Base-by-base conservation (phyloP, 1,140 invertebrate species). In the Apis cerana region DNA sequence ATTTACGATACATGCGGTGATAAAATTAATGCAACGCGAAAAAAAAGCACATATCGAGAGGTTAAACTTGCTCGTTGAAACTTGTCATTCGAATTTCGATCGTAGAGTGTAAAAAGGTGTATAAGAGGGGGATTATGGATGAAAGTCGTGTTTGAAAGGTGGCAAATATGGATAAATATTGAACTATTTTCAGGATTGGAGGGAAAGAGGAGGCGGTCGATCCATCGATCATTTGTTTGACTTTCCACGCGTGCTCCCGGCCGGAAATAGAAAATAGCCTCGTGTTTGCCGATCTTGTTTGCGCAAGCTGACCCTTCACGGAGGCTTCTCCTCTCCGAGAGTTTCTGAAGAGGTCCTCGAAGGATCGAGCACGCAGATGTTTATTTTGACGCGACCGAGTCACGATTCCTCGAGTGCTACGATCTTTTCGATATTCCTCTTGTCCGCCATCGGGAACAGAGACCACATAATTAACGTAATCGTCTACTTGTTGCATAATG, bases 281-380 rank as follows among this genome's bases (percentile, higher is more conserved):
- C 62, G 78, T 79, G 76, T 85, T 88, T 80, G 84, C 75, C 86
- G 88, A 89, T 89, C 81, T 80, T 88, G 87, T 91, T 92, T 90
- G 85, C 83, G 81, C 85, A 90, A 88, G 85, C 85, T 90, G 92
- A 92, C 91, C 90, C 91, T 89, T 85, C 88, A 88, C 71, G 33
- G 33, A 33, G 86, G 90, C 82, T 81, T 88, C 81, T 86, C 76
- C 84, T 87, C 83, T 77, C 85, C 81, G 81, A 87, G 62, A 61
- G 33, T 33, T 82, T 68, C 76, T 85, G 62, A 54, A 86, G 85
- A 86, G 88, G 85, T 89, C 86, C 86, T 88, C 83, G 79, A 91
- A 84, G 58, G 75, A 89, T 89, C 85, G 83, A 79, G 82, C 79
- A 87, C 85, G 85, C 91, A 92, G 91, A 92, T 92, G 91, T 92